phyloP scores from a whole-genome alignment of 2,113 vertebrate genomes.

The Calidris pugnax region DNA sequence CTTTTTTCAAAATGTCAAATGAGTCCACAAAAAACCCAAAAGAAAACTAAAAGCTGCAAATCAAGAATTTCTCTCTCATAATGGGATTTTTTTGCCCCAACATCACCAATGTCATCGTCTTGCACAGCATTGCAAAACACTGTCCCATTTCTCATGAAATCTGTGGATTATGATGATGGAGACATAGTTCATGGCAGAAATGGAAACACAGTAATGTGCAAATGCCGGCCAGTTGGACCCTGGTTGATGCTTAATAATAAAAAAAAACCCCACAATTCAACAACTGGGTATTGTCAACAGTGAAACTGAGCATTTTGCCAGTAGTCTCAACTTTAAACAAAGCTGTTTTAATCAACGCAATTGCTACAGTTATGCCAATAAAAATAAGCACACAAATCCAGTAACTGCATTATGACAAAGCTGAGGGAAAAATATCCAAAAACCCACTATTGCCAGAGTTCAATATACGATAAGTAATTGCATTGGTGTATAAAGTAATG shows the following conservation, averaged over 20 bases:
- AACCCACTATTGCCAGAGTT: neutral
- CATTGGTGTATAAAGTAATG: neutral
- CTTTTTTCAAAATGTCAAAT: neutral
- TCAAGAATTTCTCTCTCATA: neutral
- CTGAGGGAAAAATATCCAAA: neutral
- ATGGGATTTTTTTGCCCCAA: neutral
- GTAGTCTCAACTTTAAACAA: constrained; percentile 37
- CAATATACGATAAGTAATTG: neutral
- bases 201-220: neutral
- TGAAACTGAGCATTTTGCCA: constrained; percentile 8
- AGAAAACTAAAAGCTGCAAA: neutral
- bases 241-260: neutral
- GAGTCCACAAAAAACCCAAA: neutral
- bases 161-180: neutral
- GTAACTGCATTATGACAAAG: neutral
- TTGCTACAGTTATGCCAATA: constrained; percentile 8
- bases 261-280: neutral
- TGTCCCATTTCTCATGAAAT: neutral
- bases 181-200: neutral
- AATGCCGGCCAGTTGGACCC: neutral
- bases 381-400: neutral
- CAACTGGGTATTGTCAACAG: neutral
- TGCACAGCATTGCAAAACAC: neutral
- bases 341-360: constrained; percentile 42
- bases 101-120: neutral